phyloP scores from a whole-genome alignment of 2,797 vertebrate genomes.

The Aselliscus stoliczkanus region DNA sequence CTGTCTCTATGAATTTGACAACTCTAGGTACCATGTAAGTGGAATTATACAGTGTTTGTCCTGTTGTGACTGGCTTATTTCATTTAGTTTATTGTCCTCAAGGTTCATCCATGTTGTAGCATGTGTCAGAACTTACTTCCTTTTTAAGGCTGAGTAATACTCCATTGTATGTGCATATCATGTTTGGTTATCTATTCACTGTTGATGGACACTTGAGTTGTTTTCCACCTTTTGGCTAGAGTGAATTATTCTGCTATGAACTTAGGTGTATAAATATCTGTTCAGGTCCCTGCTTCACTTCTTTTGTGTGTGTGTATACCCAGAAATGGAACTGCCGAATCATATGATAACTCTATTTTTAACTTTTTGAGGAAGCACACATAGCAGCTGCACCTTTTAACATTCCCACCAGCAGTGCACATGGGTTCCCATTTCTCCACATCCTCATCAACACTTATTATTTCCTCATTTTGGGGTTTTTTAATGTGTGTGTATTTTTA shows the following conservation, averaged over 20 bases:
- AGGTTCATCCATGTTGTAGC: background rate
- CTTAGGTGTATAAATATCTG: background rate
- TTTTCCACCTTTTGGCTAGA: background rate
- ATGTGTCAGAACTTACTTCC: background rate
- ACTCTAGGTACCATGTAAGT: background rate
- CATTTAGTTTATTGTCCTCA: background rate
- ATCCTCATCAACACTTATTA: background rate
- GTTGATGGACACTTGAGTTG: background rate
- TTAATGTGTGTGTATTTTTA: background rate
- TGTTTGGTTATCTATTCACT: background rate
- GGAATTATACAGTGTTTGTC: background rate
- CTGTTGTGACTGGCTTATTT: background rate
- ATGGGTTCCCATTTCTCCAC: background rate
- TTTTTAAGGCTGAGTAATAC: background rate
- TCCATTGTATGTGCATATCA: background rate
- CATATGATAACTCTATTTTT: background rate
- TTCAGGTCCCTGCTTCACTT: background rate
- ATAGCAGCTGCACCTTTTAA: background rate
- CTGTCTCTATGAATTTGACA: background rate
- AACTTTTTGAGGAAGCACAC: background rate
- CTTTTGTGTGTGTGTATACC: background rate
- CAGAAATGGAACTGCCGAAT: background rate
- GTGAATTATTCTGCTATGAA: background rate
- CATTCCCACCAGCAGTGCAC: background rate
- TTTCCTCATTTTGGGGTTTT: background rate